Evolutionary conservation across 2,888 invertebrate genomes (phyloP).

Genomic region (Acanthosoma haemorrhoidale): DNA sequence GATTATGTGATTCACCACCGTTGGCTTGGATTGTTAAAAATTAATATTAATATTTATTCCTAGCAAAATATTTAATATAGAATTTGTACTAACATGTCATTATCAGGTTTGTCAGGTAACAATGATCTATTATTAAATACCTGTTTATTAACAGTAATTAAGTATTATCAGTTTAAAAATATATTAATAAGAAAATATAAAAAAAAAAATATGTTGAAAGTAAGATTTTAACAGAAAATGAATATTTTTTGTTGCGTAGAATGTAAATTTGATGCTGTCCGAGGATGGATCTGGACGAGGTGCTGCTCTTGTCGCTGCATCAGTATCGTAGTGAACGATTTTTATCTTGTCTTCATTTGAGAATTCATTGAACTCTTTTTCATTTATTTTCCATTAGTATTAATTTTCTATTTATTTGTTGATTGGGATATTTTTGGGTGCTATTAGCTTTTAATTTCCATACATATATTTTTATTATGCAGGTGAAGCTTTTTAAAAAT

Average conservation of each 20-base stretch:
- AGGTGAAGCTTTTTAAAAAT: background rate
- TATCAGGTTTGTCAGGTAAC: too few relatives aligned
- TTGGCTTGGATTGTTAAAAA: too few relatives aligned
- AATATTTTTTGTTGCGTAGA: conserved; percentile 45
- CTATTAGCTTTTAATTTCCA: background rate
- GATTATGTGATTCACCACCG: too few relatives aligned
- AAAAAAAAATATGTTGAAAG: too few relatives aligned
- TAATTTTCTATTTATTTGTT: conserved; percentile 14
- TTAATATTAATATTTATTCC: too few relatives aligned
- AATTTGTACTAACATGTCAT: too few relatives aligned
- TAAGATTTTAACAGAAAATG: background rate
- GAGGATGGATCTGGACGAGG: conserved; percentile 97
- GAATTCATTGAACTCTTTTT: background rate
- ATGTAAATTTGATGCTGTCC: conserved; percentile 90
- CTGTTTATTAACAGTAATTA: too few relatives aligned
- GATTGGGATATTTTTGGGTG: conserved; percentile 1
- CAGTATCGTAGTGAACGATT: background rate
- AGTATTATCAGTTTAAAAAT: too few relatives aligned
- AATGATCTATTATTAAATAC: too few relatives aligned
- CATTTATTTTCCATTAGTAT: conserved; percentile 2
- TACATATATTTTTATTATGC: background rate
- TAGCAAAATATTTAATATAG: too few relatives aligned
- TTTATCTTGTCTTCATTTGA: conserved; percentile 16
- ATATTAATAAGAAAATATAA: too few relatives aligned
- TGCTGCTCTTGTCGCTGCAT: conserved; percentile 95